Evolutionary conservation across 2,888 invertebrate species (phyloP), one percentile per base, ranked within the genome.

Genomic region (Sisyra nigra): DNA sequence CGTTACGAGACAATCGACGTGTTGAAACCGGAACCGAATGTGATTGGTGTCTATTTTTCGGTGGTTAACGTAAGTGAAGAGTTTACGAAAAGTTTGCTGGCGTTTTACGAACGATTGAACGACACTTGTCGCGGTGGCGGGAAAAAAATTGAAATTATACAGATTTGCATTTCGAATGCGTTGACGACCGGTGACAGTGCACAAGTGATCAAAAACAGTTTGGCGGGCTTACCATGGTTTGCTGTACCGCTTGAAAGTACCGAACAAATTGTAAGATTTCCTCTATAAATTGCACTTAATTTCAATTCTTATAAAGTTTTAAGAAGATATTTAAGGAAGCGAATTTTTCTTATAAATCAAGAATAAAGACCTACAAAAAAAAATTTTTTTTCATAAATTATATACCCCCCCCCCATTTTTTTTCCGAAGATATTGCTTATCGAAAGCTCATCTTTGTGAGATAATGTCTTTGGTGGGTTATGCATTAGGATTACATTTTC

Each of bases 51-150:
- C 49, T 80, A 79, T 56, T 80, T 80, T 58, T 77, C 77, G 40
- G 79, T 80, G 55, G 77, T 77, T 11, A 78, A 79, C 52, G 73
- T 78, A 47, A 74, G 74, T 65, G 79, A 79, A 55, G 79, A 80
- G 54, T 76, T 78, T 49, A 72, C 76, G 11, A 68, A 72, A 49
- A 72, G 75, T 51, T 61, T 80, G 52, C 65, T 69, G 49, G 72
- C 75, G 46, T 62, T 80, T 30, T 76, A 70, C 51, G 67, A 63
- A 44, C 54, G 58, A 43, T 48, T 59, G 39, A 60, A 55, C 44
- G 54, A 52, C n/a, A 58, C 56, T 2, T 55, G 56, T 15, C 47
- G 44, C 14, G 52, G 51, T 41, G 49, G 49, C 30, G 65, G 65
- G 47, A 59, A 63, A 47, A 70, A 68, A 41, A 58, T 79, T 56